phyloP scores from a whole-genome alignment of 2,113 vertebrate genomes.

The Philantomba maxwellii region DNA sequence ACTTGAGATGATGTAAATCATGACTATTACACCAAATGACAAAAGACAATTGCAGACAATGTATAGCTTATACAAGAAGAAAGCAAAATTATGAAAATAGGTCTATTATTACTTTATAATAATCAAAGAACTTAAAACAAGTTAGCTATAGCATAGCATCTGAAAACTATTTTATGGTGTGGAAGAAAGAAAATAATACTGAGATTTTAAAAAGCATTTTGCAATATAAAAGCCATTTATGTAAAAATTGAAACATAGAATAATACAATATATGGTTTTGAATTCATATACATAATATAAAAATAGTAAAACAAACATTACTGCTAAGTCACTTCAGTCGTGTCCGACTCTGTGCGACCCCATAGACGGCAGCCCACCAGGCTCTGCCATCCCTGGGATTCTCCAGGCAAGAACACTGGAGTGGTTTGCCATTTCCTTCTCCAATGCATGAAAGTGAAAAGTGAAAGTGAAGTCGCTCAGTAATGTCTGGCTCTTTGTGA shows the following conservation, averaged over 20 bases:
- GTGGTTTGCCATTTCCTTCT: too few species aligned
- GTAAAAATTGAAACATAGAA: neutral
- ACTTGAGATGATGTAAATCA: neutral
- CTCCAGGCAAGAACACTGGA: too few species aligned
- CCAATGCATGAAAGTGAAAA: too few species aligned
- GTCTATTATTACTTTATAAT: neutral
- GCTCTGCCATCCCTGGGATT: too few species aligned
- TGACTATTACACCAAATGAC: neutral
- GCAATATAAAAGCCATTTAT: neutral
- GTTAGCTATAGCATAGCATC: neutral
- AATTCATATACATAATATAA: neutral
- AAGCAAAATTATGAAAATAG: neutral
- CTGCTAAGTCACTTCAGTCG: too few species aligned
- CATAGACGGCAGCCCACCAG: too few species aligned
- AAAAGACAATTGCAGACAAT: neutral
- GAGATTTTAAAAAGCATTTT: neutral
- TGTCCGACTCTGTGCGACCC: too few species aligned
- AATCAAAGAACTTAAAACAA: neutral
- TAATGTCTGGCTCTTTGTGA: fast-evolving
- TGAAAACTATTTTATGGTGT: neutral
- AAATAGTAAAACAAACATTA: neutral
- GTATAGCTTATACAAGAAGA: neutral
- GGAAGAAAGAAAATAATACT: neutral
- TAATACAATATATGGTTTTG: neutral
- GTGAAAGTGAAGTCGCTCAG: too few species aligned